Evolutionary conservation across 2,888 invertebrate genomes (phyloP).

Genomic region (Carpatolechia fugitivella): DNA sequence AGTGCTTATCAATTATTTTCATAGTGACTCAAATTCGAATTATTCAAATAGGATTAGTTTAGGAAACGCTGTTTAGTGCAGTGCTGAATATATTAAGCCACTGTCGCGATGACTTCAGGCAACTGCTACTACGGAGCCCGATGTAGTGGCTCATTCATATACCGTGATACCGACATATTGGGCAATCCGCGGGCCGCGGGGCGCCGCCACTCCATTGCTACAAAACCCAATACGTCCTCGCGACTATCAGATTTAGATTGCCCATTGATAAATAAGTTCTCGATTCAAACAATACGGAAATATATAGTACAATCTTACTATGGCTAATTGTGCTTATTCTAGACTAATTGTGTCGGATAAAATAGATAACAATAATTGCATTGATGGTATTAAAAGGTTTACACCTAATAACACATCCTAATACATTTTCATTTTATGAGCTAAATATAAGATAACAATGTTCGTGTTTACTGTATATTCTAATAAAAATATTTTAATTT

Average conservation of each 20-base stretch:
- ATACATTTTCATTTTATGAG: too few relatives aligned
- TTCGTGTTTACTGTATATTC: too few relatives aligned
- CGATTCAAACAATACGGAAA: not conserved
- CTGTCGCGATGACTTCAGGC: conserved; percentile 22
- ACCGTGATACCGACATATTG: not conserved
- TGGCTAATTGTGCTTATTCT: not conserved
- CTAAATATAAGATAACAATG: too few relatives aligned
- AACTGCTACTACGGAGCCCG: conserved; percentile 16
- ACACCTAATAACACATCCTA: too few relatives aligned
- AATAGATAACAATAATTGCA: not conserved
- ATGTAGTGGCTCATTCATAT: conserved; percentile 1
- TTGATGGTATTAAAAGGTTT: not conserved
- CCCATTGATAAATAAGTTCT: not conserved
- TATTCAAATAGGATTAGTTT: conserved; percentile 1
- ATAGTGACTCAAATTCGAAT: not conserved
- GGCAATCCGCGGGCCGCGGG: not conserved
- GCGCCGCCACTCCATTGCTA: not conserved
- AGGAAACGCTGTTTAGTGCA: conserved; percentile 18
- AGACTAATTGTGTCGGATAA: not conserved
- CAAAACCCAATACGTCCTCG: not conserved
- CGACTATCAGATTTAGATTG: conserved; percentile 1
- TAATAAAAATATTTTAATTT: not conserved
- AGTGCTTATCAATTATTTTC: not conserved
- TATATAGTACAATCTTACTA: not conserved
- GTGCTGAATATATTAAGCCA: conserved; percentile 40